Evolutionary conservation across 2,888 invertebrate genomes (phyloP), one percentile per base, ranked within the genome.

Genomic region (Pantelozetes paolii): DNA sequence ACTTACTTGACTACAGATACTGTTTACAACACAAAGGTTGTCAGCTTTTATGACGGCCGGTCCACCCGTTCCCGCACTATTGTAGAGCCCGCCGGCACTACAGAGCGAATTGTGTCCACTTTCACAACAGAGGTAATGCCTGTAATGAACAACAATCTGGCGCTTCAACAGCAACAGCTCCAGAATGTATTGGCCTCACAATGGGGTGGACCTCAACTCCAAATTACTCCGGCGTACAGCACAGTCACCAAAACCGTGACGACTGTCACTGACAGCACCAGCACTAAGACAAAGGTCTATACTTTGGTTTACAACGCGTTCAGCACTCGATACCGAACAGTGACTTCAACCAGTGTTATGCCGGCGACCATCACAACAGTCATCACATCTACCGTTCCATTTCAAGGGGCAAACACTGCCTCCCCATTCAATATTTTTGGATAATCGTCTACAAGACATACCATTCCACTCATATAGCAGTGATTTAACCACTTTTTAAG

Each of bases 31-130:
- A 79, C 79, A 0, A 78, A 76, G 71, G 76, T 79, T 0, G 77
- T 79, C 23, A 79, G 79, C 57, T 78, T 78, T 50, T 79, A 79
- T 42, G 79, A 79, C 40, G 79, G 79, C 0, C 74, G 79, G n/a
- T 72, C 75, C 30, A 79, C 78, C 0, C 74, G 79, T 30, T 76
- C 79, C 8, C 73, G 79, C 40, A 78, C 78, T 3, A 75, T 79
- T 1, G 76, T 77, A 0, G 79, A 79, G 45, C 77, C 79, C 13
- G 50, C 77, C 1, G 75, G 76, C 6, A 78, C 78, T 8, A 77
- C 76, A 0, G 77, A 77, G 59, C 74, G 74, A 42, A 77, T 76
- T 1, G 72, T 79, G 48, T 78, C 78, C 13, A 76, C 78, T 3
- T 71, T 74, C 2, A 75, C 77, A 11, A 79, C 79, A 13, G 77